Conservation (phyloP, 2,797 vertebrate species). For the Myotis planiceps region DNA sequence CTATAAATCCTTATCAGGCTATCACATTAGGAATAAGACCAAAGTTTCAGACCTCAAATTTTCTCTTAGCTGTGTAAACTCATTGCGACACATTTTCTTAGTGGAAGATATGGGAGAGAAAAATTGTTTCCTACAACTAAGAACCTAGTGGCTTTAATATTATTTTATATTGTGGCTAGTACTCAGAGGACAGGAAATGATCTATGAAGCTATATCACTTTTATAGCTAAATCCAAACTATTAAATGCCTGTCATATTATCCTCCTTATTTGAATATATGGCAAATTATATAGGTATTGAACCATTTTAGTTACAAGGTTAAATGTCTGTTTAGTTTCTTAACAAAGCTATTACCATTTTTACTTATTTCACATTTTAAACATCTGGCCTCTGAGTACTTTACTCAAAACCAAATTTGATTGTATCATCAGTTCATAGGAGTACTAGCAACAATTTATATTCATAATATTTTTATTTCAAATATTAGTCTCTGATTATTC, state of each 20-base stretch:
- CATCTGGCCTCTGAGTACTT: not conserved
- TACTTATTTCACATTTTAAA: slow-evolving; percentile 47
- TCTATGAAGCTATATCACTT: slow-evolving; percentile 3
- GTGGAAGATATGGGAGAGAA: not conserved
- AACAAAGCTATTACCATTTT: not conserved
- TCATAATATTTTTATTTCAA: slow-evolving; percentile 46
- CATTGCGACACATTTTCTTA: not conserved
- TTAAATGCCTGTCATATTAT: not conserved
- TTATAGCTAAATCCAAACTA: not conserved
- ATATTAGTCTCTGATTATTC: not conserved
- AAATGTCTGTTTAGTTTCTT: not conserved
- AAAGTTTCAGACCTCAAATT: slow-evolving; percentile 6
- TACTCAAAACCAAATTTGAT: not conserved
- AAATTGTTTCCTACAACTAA: not conserved
- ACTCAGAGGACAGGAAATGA: not conserved
- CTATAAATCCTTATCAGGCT: not conserved
- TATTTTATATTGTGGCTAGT: slow-evolving; percentile 20
- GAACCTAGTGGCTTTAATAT: not conserved
- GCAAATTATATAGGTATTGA: not conserved
- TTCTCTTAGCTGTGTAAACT: slow-evolving; percentile 30
- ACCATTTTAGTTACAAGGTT: slow-evolving; percentile 7
- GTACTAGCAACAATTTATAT: slow-evolving; percentile 8
- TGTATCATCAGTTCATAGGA: not conserved
- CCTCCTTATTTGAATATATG: not conserved
- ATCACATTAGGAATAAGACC: slow-evolving; percentile 4